These are phyloP conservation scores for Morpho helenor DNA, from an alignment of 2,888 invertebrate genomes.

Conservation along the genomic window DNA sequence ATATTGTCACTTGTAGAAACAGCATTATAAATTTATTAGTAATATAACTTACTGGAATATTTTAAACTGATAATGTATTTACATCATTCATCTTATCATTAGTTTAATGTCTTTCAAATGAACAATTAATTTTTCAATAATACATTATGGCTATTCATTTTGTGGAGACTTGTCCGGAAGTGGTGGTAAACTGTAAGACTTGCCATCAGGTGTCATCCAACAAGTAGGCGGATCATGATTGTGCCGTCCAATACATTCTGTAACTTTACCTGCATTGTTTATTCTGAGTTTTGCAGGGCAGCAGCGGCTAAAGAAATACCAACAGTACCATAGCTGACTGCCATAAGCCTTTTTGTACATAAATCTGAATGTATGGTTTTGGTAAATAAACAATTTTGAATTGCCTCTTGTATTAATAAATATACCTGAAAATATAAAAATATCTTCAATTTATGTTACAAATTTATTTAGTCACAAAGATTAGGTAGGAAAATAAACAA, in stretches of 20 bases:
- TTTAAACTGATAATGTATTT: too few species aligned
- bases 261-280: conserved; percentile 67
- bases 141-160: conserved; percentile 11
- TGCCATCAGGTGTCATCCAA: conserved; percentile 75
- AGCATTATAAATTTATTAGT: too few species aligned
- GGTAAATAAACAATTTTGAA: conserved; percentile 71
- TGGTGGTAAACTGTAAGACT: conserved; percentile 66
- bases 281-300: conserved; percentile 70
- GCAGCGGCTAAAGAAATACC: conserved; percentile 74
- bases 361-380: conserved; percentile 73
- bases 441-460: not conserved
- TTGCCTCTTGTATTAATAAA: conserved; percentile 74
- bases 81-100: too few species aligned
- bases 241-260: conserved; percentile 67
- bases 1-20: too few species aligned
- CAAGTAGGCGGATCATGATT: conserved; percentile 73
- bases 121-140: too few species aligned
- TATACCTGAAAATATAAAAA: conserved; percentile 58
- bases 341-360: conserved; percentile 76
- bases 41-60: too few species aligned
- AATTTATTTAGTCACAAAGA: not conserved
- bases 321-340: conserved; percentile 74
- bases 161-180: conserved; percentile 51
- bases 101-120: too few species aligned
- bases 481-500: conserved; percentile 3